Evolutionary conservation across 1,140 invertebrate species (phyloP).

Genomic region (Lepidurus packardi): DNA sequence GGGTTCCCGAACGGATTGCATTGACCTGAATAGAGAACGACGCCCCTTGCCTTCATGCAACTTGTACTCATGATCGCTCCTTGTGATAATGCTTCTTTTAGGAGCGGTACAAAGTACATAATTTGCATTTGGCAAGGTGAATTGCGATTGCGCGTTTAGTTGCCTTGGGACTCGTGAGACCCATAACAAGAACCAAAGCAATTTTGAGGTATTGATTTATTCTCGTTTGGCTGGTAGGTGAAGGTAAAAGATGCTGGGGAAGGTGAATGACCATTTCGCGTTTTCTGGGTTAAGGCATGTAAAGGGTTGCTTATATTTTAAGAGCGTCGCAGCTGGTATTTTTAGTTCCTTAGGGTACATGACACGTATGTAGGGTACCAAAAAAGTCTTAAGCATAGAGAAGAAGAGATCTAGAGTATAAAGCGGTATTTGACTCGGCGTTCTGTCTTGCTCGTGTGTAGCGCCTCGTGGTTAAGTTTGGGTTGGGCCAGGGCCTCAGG

Average conservation of each 20-base stretch:
- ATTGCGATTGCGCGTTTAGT: no score
- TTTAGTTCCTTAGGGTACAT: background rate
- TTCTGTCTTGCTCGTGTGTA: background rate
- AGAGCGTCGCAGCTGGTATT: background rate
- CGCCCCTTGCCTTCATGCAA: background rate
- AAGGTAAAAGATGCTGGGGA: background rate
- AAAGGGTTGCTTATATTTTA: background rate
- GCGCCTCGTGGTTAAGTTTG: background rate
- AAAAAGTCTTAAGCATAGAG: background rate
- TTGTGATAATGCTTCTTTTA: background rate
- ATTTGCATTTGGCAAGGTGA: no score
- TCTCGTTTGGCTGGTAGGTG: background rate
- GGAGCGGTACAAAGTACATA: no score
- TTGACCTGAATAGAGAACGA: slow-evolving; percentile 13
- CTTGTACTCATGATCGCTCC: background rate
- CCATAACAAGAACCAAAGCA: background rate
- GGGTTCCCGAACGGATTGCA: background rate
- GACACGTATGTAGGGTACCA: background rate
- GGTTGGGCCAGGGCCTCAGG: background rate
- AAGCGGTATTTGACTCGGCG: background rate
- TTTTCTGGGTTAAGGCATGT: background rate
- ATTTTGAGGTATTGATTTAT: background rate
- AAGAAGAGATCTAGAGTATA: background rate
- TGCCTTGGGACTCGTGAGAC: no score
- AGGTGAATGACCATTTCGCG: slow-evolving; percentile 7